Base-by-base conservation (phyloP, 2,888 invertebrate genomes). In the Drosophila villosipedis region DNA sequence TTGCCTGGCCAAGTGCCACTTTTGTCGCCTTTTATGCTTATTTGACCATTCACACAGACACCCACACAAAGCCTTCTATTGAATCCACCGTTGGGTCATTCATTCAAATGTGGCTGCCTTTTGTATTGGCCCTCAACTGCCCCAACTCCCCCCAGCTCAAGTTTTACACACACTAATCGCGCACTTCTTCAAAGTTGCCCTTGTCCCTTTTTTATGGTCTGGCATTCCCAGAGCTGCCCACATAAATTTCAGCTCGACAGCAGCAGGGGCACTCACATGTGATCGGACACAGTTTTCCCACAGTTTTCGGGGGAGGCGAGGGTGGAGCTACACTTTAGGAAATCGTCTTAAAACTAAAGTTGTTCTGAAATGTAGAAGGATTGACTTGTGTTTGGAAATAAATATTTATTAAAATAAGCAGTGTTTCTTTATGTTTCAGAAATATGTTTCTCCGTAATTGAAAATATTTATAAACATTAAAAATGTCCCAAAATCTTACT, bases 1-100 rank as follows among this genome's bases (percentile, higher is more conserved):
- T 60, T 62, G 19, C 58, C 49, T 64, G 71, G 54, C 60, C 82
- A 91, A 91, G 86, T 87, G 91, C 72, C 89, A 89, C 86, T 87
- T 87, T 87, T 86, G 89, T 90, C 86, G 86, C 91, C 91, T 91
- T 90, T 87, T 91, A 89, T 90, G 91, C 78, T 84, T 84, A 76
- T 84, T 90, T 87, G 88, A 86, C 80, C 90, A 84, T 81, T 83
- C 71, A 86, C 59, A 52, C 50, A 54, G 39, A 54, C 52, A 43
- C 59, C 50, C 37, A 57, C 58, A 59, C 52, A 47, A 47, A 47
- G 61, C 25, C 62, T 57, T 58, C 58, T 54, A 73, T 73, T 73
- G 53, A 69, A 61, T 60, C 33, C 31, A 53, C 35, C 58, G 54
- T 63, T 75, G 76, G 75, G 71, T 74, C 75, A 75, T 75, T 72